Conservation (phyloP, 2,797 vertebrate species). For the Craterocephalus amniculus region DNA sequence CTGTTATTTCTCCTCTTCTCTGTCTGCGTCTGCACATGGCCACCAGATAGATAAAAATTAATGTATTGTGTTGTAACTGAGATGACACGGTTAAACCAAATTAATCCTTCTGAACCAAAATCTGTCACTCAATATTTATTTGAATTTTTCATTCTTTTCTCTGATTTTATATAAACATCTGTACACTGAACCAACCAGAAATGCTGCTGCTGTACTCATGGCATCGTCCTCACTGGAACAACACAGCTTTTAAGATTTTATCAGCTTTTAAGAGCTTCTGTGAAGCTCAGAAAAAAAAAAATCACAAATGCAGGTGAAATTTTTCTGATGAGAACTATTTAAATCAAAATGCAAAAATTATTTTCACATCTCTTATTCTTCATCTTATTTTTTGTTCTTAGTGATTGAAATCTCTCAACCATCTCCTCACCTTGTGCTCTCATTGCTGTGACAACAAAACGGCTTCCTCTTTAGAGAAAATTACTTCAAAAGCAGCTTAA, state of each 20-base stretch:
- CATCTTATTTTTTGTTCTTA: not conserved
- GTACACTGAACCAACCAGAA: not conserved
- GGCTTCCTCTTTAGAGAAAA: not conserved
- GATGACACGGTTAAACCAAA: not conserved
- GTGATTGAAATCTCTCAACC: not conserved
- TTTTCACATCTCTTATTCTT: not conserved
- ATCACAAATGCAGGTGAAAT: too few relatives aligned
- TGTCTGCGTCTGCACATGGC: too few relatives aligned
- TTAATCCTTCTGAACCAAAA: not conserved
- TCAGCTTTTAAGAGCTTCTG: not conserved
- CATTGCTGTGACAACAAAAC: not conserved
- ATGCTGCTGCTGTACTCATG: not conserved
- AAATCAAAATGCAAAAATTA: not conserved
- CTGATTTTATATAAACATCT: too few relatives aligned
- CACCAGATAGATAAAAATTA: not conserved
- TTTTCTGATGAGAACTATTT: not conserved
- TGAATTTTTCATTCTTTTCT: too few relatives aligned
- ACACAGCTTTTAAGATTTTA: not conserved
- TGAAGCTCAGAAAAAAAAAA: too few relatives aligned
- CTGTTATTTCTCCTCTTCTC: not conserved
- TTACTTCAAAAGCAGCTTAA: constrained; percentile 1
- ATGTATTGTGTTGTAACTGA: not conserved
- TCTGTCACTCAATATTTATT: too few relatives aligned
- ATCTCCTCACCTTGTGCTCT: not conserved
- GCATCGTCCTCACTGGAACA: not conserved